Evolutionary conservation across 2,797 vertebrate genomes (phyloP).

Genomic region (Acanthiza pusilla): DNA sequence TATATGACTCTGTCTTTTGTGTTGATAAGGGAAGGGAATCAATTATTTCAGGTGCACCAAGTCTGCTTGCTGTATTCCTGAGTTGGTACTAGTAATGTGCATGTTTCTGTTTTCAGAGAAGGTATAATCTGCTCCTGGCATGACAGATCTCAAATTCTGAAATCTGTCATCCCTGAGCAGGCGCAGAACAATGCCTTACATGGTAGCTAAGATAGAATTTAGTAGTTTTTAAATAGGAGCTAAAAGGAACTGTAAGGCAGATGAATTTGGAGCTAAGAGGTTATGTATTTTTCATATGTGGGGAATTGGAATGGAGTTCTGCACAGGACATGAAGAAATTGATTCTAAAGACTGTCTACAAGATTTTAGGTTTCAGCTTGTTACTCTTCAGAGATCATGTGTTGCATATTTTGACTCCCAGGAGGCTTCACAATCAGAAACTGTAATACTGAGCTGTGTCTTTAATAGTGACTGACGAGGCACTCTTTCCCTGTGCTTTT

Average conservation of each 20-base stretch:
- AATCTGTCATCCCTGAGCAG: neutral
- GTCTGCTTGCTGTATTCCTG: neutral
- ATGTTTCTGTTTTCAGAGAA: neutral
- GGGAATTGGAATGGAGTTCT: neutral
- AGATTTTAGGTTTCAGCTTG: neutral
- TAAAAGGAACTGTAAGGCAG: neutral
- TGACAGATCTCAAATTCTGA: neutral
- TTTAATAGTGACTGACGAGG: neutral
- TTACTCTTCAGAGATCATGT: neutral
- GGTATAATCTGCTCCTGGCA: neutral
- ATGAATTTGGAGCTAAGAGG: neutral
- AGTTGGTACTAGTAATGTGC: neutral
- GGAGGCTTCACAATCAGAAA: neutral
- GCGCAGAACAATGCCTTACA: neutral
- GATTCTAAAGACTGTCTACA: neutral
- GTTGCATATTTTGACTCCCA: neutral
- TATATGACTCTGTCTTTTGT: neutral
- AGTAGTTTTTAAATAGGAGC: neutral
- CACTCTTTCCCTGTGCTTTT: neutral
- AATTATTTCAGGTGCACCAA: neutral
- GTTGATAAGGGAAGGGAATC: neutral
- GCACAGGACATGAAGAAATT: neutral
- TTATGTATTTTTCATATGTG: slow-evolving; percentile 6
- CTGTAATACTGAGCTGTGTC: neutral
- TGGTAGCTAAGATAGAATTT: neutral